Conservation (phyloP, 2,113 vertebrate species). For the Ifrita kowaldi region DNA sequence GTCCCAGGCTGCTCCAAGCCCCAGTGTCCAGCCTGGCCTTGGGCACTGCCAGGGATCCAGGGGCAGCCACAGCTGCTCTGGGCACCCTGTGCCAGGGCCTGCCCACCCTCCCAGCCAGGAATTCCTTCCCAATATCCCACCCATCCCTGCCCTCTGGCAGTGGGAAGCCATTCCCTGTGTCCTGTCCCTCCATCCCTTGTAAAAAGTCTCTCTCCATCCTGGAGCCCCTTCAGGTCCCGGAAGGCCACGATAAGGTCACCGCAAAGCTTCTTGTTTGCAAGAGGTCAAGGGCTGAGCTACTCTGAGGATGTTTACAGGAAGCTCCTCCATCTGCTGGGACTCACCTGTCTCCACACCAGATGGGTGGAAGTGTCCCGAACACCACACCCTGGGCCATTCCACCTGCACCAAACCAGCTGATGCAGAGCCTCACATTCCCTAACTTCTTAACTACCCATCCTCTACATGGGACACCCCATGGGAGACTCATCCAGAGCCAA, state of each 20-base stretch:
- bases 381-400: neutral
- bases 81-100: neutral
- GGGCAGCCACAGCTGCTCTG: neutral
- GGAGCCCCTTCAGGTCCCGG: neutral
- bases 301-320: neutral
- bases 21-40: neutral
- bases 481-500: neutral
- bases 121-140: neutral
- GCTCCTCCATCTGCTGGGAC: neutral
- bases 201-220: neutral
- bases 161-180: neutral
- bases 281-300: neutral
- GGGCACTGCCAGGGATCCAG: neutral
- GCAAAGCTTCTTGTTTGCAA: neutral
- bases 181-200: neutral
- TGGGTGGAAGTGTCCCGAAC: neutral
- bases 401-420: neutral
- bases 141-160: neutral
- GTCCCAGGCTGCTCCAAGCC: neutral
- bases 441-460: neutral
- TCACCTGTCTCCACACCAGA: neutral
- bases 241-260: neutral
- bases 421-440: neutral
- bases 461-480: neutral
- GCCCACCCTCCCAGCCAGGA: fast-evolving